Conservation (phyloP, 2,797 vertebrate species). For the Pseudocheirus occidentalis region DNA sequence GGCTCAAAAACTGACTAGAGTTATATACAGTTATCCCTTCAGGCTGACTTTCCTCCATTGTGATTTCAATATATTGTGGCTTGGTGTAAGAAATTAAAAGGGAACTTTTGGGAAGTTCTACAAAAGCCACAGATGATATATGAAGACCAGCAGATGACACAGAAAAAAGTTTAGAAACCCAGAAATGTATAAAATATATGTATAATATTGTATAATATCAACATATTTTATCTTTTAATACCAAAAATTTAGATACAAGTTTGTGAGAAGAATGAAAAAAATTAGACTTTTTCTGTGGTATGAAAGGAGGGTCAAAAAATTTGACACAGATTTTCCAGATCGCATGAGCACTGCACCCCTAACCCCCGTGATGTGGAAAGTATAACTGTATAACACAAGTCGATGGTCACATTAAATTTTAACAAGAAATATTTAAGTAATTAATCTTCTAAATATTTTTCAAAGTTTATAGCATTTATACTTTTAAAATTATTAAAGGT, state of each 20-base stretch:
- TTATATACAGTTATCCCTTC: not conserved
- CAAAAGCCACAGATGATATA: not conserved
- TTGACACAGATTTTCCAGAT: not conserved
- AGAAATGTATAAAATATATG: not conserved
- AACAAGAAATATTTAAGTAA: not conserved
- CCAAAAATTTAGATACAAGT: not conserved
- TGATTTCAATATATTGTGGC: not conserved
- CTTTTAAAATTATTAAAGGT: not conserved
- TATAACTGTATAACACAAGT: not conserved
- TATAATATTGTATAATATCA: not conserved
- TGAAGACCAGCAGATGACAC: not conserved
- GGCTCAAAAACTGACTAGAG: not conserved
- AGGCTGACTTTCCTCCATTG: not conserved
- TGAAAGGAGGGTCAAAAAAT: not conserved
- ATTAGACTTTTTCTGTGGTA: not conserved
- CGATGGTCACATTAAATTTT: not conserved
- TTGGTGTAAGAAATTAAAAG: not conserved
- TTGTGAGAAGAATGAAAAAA: not conserved
- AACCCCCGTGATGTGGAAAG: not conserved
- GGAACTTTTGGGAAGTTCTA: not conserved
- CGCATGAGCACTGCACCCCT: accelerated
- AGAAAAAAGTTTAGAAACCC: not conserved
- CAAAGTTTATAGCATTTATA: not conserved
- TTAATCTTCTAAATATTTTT: not conserved
- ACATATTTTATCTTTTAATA: not conserved